Evolutionary conservation across 2,797 vertebrate genomes (phyloP), one percentile per base, ranked within the genome.

Genomic region (Podarcis lilfordi): DNA sequence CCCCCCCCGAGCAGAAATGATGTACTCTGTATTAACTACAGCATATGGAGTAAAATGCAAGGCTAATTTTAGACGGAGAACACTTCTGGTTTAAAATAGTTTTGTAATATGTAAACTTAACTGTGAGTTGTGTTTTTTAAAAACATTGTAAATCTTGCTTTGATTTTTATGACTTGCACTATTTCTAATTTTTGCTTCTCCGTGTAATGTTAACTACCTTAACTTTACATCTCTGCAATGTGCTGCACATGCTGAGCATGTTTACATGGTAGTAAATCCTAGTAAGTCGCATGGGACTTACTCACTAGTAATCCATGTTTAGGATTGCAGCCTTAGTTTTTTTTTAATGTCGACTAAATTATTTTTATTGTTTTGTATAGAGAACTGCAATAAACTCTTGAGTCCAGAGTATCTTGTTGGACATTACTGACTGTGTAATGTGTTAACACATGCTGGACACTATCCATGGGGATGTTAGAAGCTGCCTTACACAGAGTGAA

Each of bases 361-460:
- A 88, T 89, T 94, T 90, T 85, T 87, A 80, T 82, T 71, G 21
- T 64, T 64, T 83, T 84, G 27, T 25, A 85, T 32, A 90, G 75
- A 1, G 29, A 93, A 86, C 3, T 37, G 37, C 59, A 89, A 27
- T 94, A 79, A 21, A 68, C 75, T 29, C 86, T 80, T 76, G 87
- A 90, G 40, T 85, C 55, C 3, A 82, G 89, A 91, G 61, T 84
- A 80, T 37, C 43, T 50, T 81, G 61, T 43, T 40, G 37, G 69
- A 87, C 86, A 89, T 90, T 80, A 45, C 80, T 93, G 84, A 79
- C 0, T 2, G 23, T 85, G 75, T 83, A 89, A 90, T 84, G 82
- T 88, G 71, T 87, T 85, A 68, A 90, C 11, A 59, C 40, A 75
- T 74, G 87, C 19, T 25, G 55, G 78, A 5, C 29, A n/a, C 19